Evolutionary conservation across 2,113 vertebrate species (phyloP), one percentile per base, ranked within the genome.

Genomic region (Myodes glareolus): DNA sequence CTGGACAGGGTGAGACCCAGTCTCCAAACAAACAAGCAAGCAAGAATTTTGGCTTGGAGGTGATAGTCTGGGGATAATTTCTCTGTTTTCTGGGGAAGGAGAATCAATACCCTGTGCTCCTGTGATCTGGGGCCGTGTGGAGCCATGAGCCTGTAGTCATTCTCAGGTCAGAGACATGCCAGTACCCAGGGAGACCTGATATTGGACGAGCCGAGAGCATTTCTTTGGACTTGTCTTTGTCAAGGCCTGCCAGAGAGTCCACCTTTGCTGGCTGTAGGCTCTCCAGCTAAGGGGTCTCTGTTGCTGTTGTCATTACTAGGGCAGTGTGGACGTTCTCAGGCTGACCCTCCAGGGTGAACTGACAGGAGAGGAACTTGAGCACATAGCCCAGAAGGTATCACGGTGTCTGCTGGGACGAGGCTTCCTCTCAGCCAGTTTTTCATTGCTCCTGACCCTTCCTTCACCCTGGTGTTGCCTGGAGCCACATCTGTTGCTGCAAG

Each of bases 311-410:
- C 80, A 85, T 95, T 90, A 96, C 77, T 87, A 99, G 99, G 99
- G 99, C 72, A 98, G 97, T 2, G 97, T 98, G 98, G 99, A 99
- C 94, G 96, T 99, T 72, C 98, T 99, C 97, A 98, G 99, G 31
- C 98, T 99, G 97, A 99, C 99, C 7, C 99, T 99, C 36, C 99
- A 99, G 19, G 98, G 99, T 91, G 98, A 97, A 94, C 98, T 99
- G 88, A 97, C 97, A 0, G 97, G 96, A 2, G 97, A 97, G 27
- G 94, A 98, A 95, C 92, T 96, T 0, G 98, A 99, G 90, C 98
- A 98, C 93, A 92, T 97, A 45, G 98, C 98, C 90, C 98, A 98
- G 96, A 99, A 99, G 99, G 99, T 99, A 98, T 95, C 96, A 42
- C 11, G 77, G 85, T 73, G 77, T 86, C 94, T 89, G 76, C 33